Evolutionary conservation across 2,113 vertebrate genomes (phyloP).

Genomic region (Camelus bactrianus): DNA sequence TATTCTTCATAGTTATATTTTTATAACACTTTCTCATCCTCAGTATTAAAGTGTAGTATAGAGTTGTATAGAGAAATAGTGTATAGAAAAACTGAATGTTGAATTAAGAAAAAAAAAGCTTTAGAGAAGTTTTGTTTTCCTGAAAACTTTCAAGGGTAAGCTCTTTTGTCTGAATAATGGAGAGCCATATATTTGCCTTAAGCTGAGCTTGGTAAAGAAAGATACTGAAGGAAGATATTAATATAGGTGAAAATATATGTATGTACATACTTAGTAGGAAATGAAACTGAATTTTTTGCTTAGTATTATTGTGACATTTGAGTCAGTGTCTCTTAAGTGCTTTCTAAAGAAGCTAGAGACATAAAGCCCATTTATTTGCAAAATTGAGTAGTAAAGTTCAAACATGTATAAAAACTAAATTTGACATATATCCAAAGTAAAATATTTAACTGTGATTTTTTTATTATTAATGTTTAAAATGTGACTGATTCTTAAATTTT

Average conservation of each 20-base stretch:
- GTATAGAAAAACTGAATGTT: background rate
- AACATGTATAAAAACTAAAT: constrained; percentile 23
- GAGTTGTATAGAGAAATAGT: background rate
- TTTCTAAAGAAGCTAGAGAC: constrained; percentile 7
- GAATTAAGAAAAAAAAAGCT: constrained; percentile 22
- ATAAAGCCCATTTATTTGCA: constrained; percentile 29
- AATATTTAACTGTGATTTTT: constrained; percentile 42
- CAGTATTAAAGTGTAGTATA: background rate
- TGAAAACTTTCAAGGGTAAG: constrained; percentile 34
- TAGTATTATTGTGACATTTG: constrained; percentile 22
- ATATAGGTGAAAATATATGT: background rate
- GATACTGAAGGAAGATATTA: background rate
- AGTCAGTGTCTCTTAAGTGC: background rate
- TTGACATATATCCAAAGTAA: constrained; percentile 32
- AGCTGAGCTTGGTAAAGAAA: constrained; percentile 50
- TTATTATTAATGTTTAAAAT: constrained; percentile 50
- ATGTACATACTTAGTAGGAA: background rate
- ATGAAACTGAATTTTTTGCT: constrained; percentile 37
- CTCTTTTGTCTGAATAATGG: background rate
- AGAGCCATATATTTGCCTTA: constrained; percentile 49
- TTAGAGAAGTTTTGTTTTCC: background rate
- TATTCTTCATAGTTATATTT: constrained; percentile 9
- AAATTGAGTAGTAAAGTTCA: constrained; percentile 16
- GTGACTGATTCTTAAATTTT: constrained; percentile 44
- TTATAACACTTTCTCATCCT: background rate